Conservation (phyloP, 1,140 invertebrate genomes). For the Orius laevigatus region DNA sequence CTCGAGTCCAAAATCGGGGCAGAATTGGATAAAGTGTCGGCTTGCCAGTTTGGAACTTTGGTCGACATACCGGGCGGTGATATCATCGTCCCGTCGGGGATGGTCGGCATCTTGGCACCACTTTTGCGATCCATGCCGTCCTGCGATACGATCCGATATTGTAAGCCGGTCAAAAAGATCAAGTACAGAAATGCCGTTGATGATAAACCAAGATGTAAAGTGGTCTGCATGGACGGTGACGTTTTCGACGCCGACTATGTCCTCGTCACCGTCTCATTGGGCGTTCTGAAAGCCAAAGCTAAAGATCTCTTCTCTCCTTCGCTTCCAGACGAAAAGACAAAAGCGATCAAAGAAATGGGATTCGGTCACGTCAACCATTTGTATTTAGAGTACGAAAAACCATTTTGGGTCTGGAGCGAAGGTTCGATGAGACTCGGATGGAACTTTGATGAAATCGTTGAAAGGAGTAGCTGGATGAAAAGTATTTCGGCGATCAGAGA, state of each 20-base stretch:
- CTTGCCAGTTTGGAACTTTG: slow-evolving; percentile 9
- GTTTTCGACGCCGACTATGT: slow-evolving; percentile 59
- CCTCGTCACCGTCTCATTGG: slow-evolving; percentile 63
- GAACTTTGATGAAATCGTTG: slow-evolving; percentile 34
- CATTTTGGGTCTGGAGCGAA: slow-evolving; percentile 47
- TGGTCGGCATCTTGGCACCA: slow-evolving; percentile 43
- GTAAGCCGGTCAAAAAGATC: slow-evolving; percentile 42
- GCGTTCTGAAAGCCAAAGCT: slow-evolving; percentile 61
- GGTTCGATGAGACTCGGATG: slow-evolving; percentile 37
- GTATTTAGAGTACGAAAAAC: slow-evolving; percentile 61
- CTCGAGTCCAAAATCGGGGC: slow-evolving; percentile 45
- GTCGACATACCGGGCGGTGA: slow-evolving; percentile 40
- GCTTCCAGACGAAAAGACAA: slow-evolving; percentile 51
- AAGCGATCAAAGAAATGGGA: slow-evolving; percentile 51
- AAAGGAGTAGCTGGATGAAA: slow-evolving; percentile 48
- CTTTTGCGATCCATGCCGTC: slow-evolving; percentile 37
- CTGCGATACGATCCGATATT: slow-evolving; percentile 35
- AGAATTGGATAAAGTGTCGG: slow-evolving; percentile 13
- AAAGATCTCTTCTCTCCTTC: slow-evolving; percentile 56
- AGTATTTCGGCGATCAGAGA: slow-evolving; percentile 47
- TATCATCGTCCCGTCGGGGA: slow-evolving; percentile 44
- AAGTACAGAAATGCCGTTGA: slow-evolving; percentile 35
- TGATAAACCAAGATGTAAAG: slow-evolving; percentile 4
- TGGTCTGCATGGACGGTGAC: slow-evolving; percentile 32
- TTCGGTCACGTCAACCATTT: slow-evolving; percentile 58